Evolutionary conservation across 2,113 vertebrate genomes (phyloP).

Genomic region (Phaetusa simplex): DNA sequence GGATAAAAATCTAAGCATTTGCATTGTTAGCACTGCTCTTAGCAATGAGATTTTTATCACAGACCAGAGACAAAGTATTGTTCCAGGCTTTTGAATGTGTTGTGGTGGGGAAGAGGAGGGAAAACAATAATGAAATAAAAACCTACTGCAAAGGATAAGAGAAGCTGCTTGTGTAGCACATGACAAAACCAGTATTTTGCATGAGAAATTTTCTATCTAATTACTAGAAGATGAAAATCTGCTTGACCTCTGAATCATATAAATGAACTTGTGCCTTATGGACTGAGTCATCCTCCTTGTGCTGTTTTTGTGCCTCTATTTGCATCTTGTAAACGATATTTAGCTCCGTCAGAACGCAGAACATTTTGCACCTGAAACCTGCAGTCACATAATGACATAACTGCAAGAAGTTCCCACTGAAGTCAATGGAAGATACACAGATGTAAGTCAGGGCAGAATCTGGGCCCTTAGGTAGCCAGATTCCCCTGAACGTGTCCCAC

Average conservation of each 20-base stretch:
- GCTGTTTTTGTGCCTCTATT: background rate
- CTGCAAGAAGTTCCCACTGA: background rate
- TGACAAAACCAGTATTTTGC: background rate
- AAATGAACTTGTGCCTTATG: background rate
- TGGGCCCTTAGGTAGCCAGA: fast-evolving
- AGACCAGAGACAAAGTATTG: background rate
- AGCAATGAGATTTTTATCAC: background rate
- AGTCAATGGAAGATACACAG: background rate
- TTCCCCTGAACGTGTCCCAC: background rate
- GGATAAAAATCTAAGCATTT: background rate
- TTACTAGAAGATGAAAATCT: background rate
- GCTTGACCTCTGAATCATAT: background rate
- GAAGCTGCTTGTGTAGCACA: background rate
- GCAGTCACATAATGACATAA: background rate
- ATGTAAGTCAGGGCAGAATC: background rate
- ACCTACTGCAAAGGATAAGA: background rate
- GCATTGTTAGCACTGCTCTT: background rate
- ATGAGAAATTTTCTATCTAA: background rate
- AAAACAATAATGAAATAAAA: background rate
- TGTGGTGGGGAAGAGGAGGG: background rate
- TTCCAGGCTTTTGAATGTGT: background rate
- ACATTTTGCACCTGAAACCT: background rate
- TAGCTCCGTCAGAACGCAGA: background rate
- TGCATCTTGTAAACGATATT: background rate
- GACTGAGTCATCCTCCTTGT: background rate